A percentile compares a stretch with the other conserved stretches of the same genome.
Evolutionary conservation across 2,797 vertebrate genomes (phyloP).

Genomic region (Gadopsis bispinosus): DNA sequence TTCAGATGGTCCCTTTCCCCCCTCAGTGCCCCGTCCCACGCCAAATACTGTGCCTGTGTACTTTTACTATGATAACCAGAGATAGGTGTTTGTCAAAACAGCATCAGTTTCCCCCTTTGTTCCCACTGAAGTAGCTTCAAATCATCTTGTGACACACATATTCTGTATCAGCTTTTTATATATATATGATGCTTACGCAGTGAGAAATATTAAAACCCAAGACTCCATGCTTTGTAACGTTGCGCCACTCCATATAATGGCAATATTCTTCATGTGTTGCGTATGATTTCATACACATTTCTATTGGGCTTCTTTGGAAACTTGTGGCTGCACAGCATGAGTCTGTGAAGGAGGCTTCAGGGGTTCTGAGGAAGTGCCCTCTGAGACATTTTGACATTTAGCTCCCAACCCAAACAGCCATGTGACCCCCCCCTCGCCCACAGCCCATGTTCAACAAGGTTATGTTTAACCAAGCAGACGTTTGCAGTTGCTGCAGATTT

Average conservation of each 20-base stretch:
- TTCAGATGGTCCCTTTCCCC: neutral
- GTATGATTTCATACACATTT: neutral
- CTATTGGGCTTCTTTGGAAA: slow-evolving; percentile 1
- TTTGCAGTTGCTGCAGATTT: neutral
- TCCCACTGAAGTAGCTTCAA: neutral
- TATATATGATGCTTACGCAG: neutral
- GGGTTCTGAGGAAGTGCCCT: neutral
- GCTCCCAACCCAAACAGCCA: neutral
- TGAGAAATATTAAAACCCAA: too few relatives aligned
- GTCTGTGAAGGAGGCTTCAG: neutral
- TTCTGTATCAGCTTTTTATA: neutral
- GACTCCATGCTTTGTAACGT: neutral
- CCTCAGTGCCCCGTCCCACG: neutral
- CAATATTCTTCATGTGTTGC: neutral
- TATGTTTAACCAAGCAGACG: neutral
- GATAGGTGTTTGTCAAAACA: neutral
- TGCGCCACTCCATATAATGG: neutral
- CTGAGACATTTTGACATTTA: slow-evolving; percentile 27
- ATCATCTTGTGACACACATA: rapidly evolving
- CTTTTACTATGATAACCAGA: neutral
- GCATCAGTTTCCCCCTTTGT: neutral
- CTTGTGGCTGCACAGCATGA: neutral
- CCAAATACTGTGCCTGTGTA: neutral
- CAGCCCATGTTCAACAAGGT: neutral
- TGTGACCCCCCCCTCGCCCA: neutral